These are phyloP conservation scores for Cuculus canorus DNA, from an alignment of 2,797 vertebrate species.

Conservation along the genomic window DNA sequence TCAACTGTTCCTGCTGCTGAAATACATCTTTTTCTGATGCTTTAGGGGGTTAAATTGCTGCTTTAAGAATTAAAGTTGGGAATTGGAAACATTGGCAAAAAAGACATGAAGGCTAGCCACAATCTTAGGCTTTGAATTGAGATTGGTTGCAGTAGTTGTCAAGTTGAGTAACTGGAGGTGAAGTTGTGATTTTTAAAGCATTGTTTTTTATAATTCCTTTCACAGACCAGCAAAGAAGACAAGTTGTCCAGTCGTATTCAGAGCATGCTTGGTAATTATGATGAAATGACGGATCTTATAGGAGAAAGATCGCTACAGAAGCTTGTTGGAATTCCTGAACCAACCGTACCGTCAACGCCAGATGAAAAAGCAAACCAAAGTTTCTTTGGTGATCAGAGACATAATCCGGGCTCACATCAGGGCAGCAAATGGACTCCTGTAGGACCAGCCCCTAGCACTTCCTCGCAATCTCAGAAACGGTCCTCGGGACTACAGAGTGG, in stretches of 20 bases:
- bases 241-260: slow-evolving; percentile 98
- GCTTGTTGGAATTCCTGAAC: slow-evolving; percentile 85
- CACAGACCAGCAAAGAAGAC: slow-evolving; percentile 96
- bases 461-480: slow-evolving; percentile 90
- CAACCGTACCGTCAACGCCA: slow-evolving; percentile 83
- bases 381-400: slow-evolving; percentile 88
- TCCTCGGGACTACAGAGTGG: slow-evolving; percentile 84
- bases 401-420: slow-evolving; percentile 84
- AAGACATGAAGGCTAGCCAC: neutral
- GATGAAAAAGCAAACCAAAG: slow-evolving; percentile 89
- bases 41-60: neutral
- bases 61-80: neutral
- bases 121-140: neutral
- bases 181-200: neutral
- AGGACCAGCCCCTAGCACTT: slow-evolving; percentile 88
- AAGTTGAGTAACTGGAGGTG: neutral
- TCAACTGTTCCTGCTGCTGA: neutral
- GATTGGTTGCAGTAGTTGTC: neutral
- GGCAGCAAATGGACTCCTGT: slow-evolving; percentile 98
- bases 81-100: neutral
- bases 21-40: neutral
- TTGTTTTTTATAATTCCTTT: neutral
- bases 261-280: slow-evolving; percentile 99
- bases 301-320: slow-evolving; percentile 92
- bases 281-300: slow-evolving; percentile 98